Evolutionary conservation across 2,113 vertebrate species (phyloP), one percentile per base, ranked within the genome.

Genomic region (Lota lota): DNA sequence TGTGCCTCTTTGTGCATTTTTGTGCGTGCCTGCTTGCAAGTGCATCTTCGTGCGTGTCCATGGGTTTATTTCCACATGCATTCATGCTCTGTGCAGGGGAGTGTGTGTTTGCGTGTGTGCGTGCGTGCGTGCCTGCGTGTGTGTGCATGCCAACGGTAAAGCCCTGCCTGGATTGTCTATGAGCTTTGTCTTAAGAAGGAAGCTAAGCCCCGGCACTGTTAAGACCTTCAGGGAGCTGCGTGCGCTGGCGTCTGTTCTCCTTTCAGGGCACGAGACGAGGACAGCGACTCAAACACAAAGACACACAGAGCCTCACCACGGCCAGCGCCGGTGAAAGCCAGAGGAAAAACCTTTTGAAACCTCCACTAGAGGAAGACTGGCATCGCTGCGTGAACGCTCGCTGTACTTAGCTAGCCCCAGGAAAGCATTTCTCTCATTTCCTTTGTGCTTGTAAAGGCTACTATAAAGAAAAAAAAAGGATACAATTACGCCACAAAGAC

Each of bases 101-200:
- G 28, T 24, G 47, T 54, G 64, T 12, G 64, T 66, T 47, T 40
- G 53, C 12, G 64, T 19, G 65, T 28, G 65, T 40, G 54, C 15
- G 66, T 16, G 66, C 19, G 63, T 54, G 50, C 7, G 63, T 22
- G 64, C 22, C 15, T 50, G 33, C 20, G 47, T 17, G 63, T 20
- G 63, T 20, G 16, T 18, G 64, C 21, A 22, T 21, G 22, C 56
- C 40, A 17, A 20, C 51, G 7, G 53, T 10, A 33, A 28, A 17
- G 15, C 77, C 66, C 58, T 68, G 66, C 68, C 72, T 71, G 64
- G 69, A 81, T 66, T 79, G 83, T 76, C 82, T 83, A 64, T 77
- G 70, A 63, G 70, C 79, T 77, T 72, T 54, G 75, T 72, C 81
- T 73, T 63, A 79, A 74, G 68, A 71, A 16, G 72, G 47, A 22